These are phyloP conservation scores for Thalassophryne amazonica DNA, from an alignment of 2,797 vertebrate species.

Conservation along the genomic window DNA sequence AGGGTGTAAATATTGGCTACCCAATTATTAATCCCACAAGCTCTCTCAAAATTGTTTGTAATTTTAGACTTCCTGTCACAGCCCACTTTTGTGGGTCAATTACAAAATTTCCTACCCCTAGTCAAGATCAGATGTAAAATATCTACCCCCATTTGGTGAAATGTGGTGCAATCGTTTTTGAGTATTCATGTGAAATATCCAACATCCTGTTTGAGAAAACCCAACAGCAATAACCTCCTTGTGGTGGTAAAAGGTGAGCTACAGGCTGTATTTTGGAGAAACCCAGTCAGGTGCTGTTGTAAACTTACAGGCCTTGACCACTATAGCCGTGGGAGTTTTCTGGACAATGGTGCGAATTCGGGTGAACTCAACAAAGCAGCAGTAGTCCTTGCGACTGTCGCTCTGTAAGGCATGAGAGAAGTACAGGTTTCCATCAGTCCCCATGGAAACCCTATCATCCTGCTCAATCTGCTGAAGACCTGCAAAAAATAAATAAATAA, in stretches of 20 bases:
- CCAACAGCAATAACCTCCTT: too few species aligned
- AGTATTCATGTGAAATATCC: too few species aligned
- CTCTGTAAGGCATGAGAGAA: conserved; percentile 87
- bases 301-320: conserved; percentile 84
- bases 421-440: conserved; percentile 91
- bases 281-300: background rate
- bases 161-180: too few species aligned
- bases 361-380: conserved; percentile 87
- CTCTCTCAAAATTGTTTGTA: too few species aligned
- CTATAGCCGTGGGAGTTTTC: conserved; percentile 80
- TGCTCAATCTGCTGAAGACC: conserved; percentile 89
- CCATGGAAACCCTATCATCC: conserved; percentile 90
- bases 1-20: too few species aligned
- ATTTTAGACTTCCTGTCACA: too few species aligned
- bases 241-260: background rate
- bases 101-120: too few species aligned
- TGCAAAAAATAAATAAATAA: conserved; percentile 62
- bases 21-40: too few species aligned
- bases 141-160: too few species aligned
- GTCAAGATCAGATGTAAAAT: too few species aligned
- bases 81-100: too few species aligned
- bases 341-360: conserved; percentile 90
- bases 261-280: background rate
- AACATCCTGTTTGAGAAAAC: too few species aligned
- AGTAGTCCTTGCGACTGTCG: conserved; percentile 90